Evolutionary conservation across 2,797 vertebrate species (phyloP).

Genomic region (Pipistrellus nathusii): DNA sequence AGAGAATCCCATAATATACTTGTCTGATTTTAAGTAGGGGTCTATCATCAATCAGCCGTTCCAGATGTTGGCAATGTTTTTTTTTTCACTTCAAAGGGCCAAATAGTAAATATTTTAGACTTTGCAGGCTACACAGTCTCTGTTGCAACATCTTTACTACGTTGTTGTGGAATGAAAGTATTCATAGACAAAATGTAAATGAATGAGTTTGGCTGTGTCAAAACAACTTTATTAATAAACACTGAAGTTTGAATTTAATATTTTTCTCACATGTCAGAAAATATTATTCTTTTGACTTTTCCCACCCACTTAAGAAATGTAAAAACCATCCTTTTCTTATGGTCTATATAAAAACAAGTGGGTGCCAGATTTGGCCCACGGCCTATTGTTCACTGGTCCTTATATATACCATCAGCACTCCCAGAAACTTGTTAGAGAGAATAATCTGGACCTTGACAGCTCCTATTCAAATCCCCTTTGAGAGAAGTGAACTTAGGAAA

Average conservation of each 20-base stretch:
- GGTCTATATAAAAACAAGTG: not conserved
- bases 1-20: not conserved
- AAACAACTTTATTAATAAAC: constrained; percentile 38
- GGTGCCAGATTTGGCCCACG: not conserved
- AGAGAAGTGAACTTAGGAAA: constrained; percentile 31
- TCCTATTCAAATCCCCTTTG: not conserved
- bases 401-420: not conserved
- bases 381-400: not conserved
- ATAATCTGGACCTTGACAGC: not conserved
- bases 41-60: not conserved
- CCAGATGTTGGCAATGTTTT: constrained; percentile 1
- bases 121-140: not conserved
- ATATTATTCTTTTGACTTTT: not conserved
- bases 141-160: not conserved
- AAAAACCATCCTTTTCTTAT: not conserved
- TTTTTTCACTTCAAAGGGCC: constrained; percentile 8
- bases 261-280: constrained; percentile 26
- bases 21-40: not conserved
- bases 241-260: constrained; percentile 43
- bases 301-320: not conserved
- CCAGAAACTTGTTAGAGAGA: not conserved
- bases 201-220: not conserved
- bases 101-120: constrained; percentile 1
- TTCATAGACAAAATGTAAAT: constrained; percentile 24
- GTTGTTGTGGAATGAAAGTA: not conserved